phyloP scores from a whole-genome alignment of 2,113 vertebrate species.

The Scalopus aquaticus region DNA sequence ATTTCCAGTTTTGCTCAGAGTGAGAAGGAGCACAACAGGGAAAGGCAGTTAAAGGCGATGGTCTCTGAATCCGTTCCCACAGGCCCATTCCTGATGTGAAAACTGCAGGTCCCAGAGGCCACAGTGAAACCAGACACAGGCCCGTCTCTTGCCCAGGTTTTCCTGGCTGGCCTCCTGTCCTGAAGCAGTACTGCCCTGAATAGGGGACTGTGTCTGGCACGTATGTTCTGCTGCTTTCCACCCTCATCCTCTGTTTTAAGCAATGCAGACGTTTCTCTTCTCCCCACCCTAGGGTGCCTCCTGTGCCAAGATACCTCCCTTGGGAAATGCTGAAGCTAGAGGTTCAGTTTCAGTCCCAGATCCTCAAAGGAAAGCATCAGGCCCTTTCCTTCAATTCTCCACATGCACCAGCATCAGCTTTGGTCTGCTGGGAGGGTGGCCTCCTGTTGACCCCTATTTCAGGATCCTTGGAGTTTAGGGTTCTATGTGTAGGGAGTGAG shows the following conservation, averaged over 20 bases:
- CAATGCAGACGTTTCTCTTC: not conserved
- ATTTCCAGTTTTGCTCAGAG: not conserved
- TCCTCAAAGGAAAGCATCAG: too few relatives aligned
- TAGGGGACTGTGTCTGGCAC: not conserved
- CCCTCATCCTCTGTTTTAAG: constrained; percentile 4
- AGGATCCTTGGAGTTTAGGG: not conserved
- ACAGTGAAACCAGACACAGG: not conserved
- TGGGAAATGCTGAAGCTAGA: not conserved
- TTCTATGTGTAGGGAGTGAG: not conserved
- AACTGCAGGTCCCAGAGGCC: not conserved
- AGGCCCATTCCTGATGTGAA: not conserved
- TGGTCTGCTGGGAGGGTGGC: not conserved
- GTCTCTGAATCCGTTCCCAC: not conserved
- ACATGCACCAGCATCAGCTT: not conserved
- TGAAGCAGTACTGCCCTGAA: not conserved
- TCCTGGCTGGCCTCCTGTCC: not conserved
- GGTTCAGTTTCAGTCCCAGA: not conserved
- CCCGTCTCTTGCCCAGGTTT: too few relatives aligned
- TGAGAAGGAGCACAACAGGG: not conserved
- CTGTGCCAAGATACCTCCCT: not conserved
- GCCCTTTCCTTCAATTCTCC: not conserved
- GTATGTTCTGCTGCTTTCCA: not conserved
- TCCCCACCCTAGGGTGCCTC: not conserved
- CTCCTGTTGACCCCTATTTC: not conserved
- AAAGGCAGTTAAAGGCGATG: not conserved